Evolutionary conservation across 2,888 invertebrate species (phyloP).

Genomic region (Lasioglossum morio): DNA sequence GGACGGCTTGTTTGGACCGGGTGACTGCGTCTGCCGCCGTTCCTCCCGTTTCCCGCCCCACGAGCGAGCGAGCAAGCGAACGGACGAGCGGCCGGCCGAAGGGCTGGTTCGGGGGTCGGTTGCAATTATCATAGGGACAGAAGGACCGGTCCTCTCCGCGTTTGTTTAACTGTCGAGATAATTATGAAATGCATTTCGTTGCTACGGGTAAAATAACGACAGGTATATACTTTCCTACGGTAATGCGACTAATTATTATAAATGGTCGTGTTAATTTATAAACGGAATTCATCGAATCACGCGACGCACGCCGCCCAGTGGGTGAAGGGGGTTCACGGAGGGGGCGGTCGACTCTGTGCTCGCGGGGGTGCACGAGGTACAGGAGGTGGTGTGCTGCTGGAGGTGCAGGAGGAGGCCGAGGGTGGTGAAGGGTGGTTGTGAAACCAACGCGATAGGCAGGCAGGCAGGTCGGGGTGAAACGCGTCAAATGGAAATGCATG

Average conservation of each 20-base stretch:
- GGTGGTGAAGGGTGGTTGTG: slow-evolving; percentile 13
- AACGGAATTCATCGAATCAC: slow-evolving; percentile 67
- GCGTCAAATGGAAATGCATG: slow-evolving; percentile 74
- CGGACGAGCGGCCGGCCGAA: not conserved
- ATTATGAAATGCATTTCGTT: slow-evolving; percentile 64
- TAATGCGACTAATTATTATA: slow-evolving; percentile 65
- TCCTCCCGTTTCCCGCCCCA: not conserved
- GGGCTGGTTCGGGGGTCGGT: not conserved
- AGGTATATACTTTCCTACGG: slow-evolving; percentile 63
- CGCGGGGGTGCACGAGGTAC: not conserved
- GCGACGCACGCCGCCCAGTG: slow-evolving; percentile 35
- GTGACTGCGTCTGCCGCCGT: slow-evolving; percentile 11
- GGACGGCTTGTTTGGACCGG: slow-evolving; percentile 18
- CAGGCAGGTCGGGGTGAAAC: slow-evolving; percentile 48
- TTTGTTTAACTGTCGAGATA: slow-evolving; percentile 64
- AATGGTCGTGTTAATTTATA: slow-evolving; percentile 65
- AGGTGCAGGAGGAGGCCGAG: not conserved
- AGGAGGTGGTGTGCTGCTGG: not conserved
- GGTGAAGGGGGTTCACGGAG: not conserved
- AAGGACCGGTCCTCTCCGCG: slow-evolving; percentile 43
- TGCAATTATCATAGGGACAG: slow-evolving; percentile 61
- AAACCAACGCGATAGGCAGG: slow-evolving; percentile 48
- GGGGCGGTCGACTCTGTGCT: not conserved
- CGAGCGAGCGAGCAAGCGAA: not conserved
- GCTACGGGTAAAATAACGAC: slow-evolving; percentile 61